A percentile compares a stretch with the other conserved stretches of the same genome.
phyloP scores from a whole-genome alignment of 2,888 invertebrate species.

The Muscina levida region DNA sequence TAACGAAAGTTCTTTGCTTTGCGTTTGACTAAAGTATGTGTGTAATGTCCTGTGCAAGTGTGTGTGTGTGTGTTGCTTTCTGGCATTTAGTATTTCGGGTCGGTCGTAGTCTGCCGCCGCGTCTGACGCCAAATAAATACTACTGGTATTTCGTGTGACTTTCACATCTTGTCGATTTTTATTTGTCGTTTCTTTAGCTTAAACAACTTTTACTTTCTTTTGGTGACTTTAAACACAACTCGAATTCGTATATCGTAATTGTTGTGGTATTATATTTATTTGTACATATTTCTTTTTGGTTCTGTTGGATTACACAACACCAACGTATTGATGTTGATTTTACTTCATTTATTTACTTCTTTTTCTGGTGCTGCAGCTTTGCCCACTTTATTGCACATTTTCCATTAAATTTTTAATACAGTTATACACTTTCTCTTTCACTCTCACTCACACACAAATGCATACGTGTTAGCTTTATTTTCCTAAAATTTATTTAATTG shows the following conservation, averaged over 20 bases:
- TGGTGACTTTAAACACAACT: conserved; percentile 15
- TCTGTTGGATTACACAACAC: conserved; percentile 61
- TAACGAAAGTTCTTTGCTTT: conserved; percentile 30
- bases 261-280: no score
- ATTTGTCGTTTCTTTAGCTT: neutral
- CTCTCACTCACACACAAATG: conserved; percentile 25
- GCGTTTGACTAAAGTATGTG: conserved; percentile 36
- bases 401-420: conserved; percentile 7
- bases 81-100: conserved; percentile 36
- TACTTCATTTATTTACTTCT: conserved; percentile 5
- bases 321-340: conserved; percentile 1
- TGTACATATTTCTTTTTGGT: neutral
- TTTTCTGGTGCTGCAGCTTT: no score
- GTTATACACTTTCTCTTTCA: conserved; percentile 12
- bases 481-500: no score
- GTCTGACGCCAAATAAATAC: conserved; percentile 52
- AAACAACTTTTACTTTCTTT: conserved; percentile 32
- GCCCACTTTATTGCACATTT: conserved; percentile 7
- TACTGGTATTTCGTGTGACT: conserved; percentile 14
- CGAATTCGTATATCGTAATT: conserved; percentile 8
- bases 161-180: neutral
- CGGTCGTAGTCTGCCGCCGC: conserved; percentile 55
- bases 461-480: no score
- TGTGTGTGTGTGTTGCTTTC: conserved; percentile 13
- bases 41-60: conserved; percentile 6